Evolutionary conservation across 2,113 vertebrate species (phyloP), one percentile per base, ranked within the genome.

Genomic region (Cisticola juncidis): DNA sequence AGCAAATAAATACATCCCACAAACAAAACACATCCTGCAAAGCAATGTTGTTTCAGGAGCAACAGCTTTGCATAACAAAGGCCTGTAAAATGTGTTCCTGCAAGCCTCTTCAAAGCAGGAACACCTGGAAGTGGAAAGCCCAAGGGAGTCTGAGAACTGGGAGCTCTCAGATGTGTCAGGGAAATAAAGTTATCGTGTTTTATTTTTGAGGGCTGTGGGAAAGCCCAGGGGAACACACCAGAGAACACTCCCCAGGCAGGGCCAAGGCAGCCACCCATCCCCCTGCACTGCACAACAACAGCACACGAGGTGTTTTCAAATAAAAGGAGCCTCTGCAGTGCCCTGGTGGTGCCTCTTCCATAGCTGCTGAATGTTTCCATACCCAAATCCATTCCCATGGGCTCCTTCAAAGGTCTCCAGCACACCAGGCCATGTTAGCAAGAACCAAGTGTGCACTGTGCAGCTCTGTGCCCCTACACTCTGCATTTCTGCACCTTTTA

Each of bases 111-210:
- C 93, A 91, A 90, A 96, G 94, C 68, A 73, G 81, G 62, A 91
- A 80, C 50, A 82, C 58, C 64, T 94, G 92, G 92, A 96, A 97
- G 78, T 57, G 81, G 60, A 86, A 95, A 94, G 69, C 93, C 89
- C 93, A 87, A 54, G 70, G 93, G 91, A 88, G 51, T 44, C 69
- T 20, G 73, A 86, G 84, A 92, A 85, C 70, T 85, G 70, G 93
- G 84, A 95, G 81, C 50, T 61, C 83, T 91, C 84, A 72, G 87
- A 92, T 35, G 58, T 5, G 10, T 85, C 81, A 66, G 73, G 87
- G 89, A 94, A 95, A 5, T 71, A 64, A 64, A 90, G 81, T 79
- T 50, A 78, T 20, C 16, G 3, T 29, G 26, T 65, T 95, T 96
- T 85, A 92, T 89, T 87, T 91, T 65, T 53, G 88, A 86, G 70